phyloP scores from a whole-genome alignment of 2,888 invertebrate genomes.

The Erebia palarica region DNA sequence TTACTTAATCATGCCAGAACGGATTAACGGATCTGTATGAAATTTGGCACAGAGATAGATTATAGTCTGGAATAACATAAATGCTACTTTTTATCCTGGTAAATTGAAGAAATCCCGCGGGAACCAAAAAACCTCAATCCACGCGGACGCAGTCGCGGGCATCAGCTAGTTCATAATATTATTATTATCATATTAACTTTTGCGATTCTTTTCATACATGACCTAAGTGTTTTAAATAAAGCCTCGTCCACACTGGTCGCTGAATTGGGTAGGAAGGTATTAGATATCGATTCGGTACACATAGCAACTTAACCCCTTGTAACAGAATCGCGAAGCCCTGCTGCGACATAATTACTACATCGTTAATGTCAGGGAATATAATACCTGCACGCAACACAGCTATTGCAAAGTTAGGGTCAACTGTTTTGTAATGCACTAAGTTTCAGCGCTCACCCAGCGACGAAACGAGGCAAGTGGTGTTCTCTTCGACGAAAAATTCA shows the following conservation, averaged over 20 bases:
- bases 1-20: too few relatives aligned
- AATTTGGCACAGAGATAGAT: too few relatives aligned
- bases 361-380: conserved; percentile 43
- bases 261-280: conserved; percentile 21
- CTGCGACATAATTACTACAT: conserved; percentile 41
- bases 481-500: too few relatives aligned
- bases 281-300: conserved; percentile 33
- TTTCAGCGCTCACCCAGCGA: conserved; percentile 1
- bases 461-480: neutral
- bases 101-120: too few relatives aligned
- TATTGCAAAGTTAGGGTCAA: neutral
- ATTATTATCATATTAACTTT: too few relatives aligned
- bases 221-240: neutral
- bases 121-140: too few relatives aligned
- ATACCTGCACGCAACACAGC: conserved; percentile 34
- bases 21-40: too few relatives aligned
- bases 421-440: neutral
- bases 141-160: too few relatives aligned
- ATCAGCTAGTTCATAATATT: too few relatives aligned
- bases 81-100: too few relatives aligned
- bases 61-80: too few relatives aligned
- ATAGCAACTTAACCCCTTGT: conserved; percentile 45
- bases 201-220: neutral
- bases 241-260: conserved; percentile 16
- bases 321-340: conserved; percentile 48